Evolutionary conservation across 2,888 invertebrate genomes (phyloP).

Genomic region (Drosophila pseudotalamancana): DNA sequence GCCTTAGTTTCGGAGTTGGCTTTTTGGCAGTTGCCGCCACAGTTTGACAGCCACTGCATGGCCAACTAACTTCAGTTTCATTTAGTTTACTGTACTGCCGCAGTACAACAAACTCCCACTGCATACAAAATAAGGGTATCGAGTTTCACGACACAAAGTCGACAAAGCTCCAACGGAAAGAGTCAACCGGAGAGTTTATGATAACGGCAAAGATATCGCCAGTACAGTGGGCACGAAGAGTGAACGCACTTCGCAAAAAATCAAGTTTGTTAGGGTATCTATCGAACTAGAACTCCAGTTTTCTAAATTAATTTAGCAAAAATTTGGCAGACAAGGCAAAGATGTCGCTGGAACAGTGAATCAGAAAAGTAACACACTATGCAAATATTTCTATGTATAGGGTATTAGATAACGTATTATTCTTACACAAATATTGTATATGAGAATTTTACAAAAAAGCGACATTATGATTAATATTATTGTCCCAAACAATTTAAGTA

Average conservation of each 20-base stretch:
- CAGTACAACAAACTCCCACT: constrained; percentile 38
- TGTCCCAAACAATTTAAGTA: too few species aligned
- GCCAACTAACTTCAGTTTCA: constrained; percentile 9
- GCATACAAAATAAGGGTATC: constrained; percentile 38
- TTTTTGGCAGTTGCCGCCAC: constrained; percentile 41
- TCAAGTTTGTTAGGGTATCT: too few species aligned
- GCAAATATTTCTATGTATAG: background rate
- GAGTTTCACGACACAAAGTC: constrained; percentile 41
- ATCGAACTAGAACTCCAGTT: too few species aligned
- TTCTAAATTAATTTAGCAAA: too few species aligned
- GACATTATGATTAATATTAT: background rate
- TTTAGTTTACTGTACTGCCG: constrained; percentile 11
- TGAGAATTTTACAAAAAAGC: too few species aligned
- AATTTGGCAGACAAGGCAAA: too few species aligned
- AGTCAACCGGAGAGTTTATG: constrained; percentile 27
- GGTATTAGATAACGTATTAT: too few species aligned
- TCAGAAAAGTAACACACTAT: background rate
- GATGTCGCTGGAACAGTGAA: constrained; percentile 40
- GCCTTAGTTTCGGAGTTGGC: constrained; percentile 14
- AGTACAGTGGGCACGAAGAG: constrained; percentile 32
- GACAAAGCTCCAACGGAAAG: background rate
- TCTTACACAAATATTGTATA: background rate
- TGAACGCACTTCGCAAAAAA: too few species aligned
- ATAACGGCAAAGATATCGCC: constrained; percentile 43
- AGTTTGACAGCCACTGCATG: constrained; percentile 9